These are phyloP conservation scores for Odobenus rosmarus DNA, from an alignment of 2,113 vertebrate species.

Conservation along the genomic window DNA sequence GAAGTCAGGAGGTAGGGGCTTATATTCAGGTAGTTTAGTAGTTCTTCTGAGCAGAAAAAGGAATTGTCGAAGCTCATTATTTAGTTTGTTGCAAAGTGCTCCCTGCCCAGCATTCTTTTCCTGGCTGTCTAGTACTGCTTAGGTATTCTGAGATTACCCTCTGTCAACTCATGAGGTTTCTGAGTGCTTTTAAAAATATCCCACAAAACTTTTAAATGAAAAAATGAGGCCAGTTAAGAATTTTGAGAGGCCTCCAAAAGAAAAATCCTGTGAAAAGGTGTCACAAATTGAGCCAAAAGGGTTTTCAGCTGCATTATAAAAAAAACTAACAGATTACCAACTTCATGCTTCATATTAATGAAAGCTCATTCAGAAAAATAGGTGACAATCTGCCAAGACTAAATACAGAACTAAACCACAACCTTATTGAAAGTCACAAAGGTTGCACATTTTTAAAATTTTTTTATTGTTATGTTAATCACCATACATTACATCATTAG, in stretches of 20 bases:
- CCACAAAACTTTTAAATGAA: constrained; percentile 23
- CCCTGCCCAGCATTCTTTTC: not conserved
- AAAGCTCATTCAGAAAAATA: not conserved
- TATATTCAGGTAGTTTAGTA: not conserved
- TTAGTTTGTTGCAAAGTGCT: not conserved
- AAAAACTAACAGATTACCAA: not conserved
- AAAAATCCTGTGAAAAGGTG: not conserved
- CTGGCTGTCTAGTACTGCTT: not conserved
- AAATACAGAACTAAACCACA: not conserved
- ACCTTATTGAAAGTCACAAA: not conserved
- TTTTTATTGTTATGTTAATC: too few relatives aligned
- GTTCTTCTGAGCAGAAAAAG: not conserved
- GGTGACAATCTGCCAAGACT: not conserved
- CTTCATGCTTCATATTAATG: not conserved
- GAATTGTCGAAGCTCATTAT: not conserved
- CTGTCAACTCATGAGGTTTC: not conserved
- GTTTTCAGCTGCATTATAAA: not conserved
- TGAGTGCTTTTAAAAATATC: not conserved
- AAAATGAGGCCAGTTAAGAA: constrained; percentile 43
- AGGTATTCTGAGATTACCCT: not conserved
- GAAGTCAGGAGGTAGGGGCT: not conserved
- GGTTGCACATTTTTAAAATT: not conserved
- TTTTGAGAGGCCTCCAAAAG: not conserved
- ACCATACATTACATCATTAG: too few relatives aligned
- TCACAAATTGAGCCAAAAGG: not conserved